Base-by-base conservation (phyloP, 2,113 vertebrate genomes). In the Pangasianodon gigas region DNA sequence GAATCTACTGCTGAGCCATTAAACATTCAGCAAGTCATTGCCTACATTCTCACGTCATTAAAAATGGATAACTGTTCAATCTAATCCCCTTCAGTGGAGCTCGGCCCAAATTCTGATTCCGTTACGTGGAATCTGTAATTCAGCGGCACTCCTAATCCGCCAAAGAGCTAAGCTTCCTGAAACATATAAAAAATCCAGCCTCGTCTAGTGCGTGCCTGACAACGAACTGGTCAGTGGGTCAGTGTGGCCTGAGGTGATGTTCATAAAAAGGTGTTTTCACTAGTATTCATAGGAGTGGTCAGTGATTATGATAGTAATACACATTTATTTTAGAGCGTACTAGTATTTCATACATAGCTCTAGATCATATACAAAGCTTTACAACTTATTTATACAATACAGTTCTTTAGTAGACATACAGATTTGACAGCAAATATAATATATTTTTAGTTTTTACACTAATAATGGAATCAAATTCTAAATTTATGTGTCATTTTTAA, bases 1-100 rank as follows among this genome's bases (percentile, higher is more conserved):
- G 88, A 93, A 94, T 94, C 87, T 41, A 88, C 92, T 95, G 92
- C 93, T 89, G 4, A 51, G 67, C 88, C 92, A 95, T 96, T 10
- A 94, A 95, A 94, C 84, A 95, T 95, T 92, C 16, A 96, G 90
- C 62, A 89, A 48, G 88, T 83, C 89, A 92, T 94, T 92, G 86
- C 84, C 88, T 83, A 86, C 86, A 67, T 93, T 93, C 92, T 90
- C 84, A 79, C 29, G 60, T 75, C 65, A 94, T 95, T 62, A 95
- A 95, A 95, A 93, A 94, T 95, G 16, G 81, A 96, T 94, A 92
- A 92, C 67, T 84, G 84, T 16, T 87, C 87, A 82, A 75, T 89
- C 79, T 94, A 87, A 93, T 90, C 91, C 88, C 89, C 29, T 80
- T 86, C 32, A 80, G 86, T 48, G 41, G 48, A 85, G 13, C 71